phyloP scores from a whole-genome alignment of 2,888 invertebrate species.

The Caenorhabditis sp. region DNA sequence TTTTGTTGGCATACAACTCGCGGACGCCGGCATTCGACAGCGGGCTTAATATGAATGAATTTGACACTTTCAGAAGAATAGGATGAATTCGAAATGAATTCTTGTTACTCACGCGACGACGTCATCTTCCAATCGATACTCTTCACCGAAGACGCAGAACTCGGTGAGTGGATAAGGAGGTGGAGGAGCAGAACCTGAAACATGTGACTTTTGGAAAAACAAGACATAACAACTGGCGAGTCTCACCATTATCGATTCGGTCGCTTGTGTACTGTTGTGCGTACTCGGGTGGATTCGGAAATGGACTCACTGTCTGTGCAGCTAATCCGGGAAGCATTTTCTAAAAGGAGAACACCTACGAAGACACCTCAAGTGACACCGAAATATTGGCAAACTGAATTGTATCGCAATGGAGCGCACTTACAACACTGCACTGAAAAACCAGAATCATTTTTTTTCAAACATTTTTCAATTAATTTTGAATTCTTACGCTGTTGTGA shows the following conservation, averaged over 20 bases:
- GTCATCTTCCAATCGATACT: slow-evolving; percentile 72
- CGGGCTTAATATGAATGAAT: slow-evolving; percentile 57
- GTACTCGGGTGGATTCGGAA: slow-evolving; percentile 77
- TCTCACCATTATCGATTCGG: slow-evolving; percentile 52
- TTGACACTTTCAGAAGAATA: no score
- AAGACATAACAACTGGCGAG: no score
- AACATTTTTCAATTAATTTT: not conserved
- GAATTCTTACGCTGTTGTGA: no score
- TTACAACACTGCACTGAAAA: slow-evolving; percentile 6
- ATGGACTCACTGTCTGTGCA: slow-evolving; percentile 70
- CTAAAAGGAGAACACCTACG: not conserved
- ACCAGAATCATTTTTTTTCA: not conserved
- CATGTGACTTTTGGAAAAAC: no score
- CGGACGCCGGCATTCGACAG: slow-evolving; percentile 68
- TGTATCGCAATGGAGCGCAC: slow-evolving; percentile 21
- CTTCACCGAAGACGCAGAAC: slow-evolving; percentile 76
- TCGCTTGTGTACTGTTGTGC: slow-evolving; percentile 71
- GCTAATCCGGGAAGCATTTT: slow-evolving; percentile 52
- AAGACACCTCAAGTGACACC: slow-evolving; percentile 1
- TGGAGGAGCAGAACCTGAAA: slow-evolving; percentile 54
- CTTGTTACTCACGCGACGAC: slow-evolving; percentile 68
- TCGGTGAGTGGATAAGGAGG: slow-evolving; percentile 76
- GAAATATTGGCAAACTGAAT: slow-evolving; percentile 19
- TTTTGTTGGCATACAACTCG: slow-evolving; percentile 69
- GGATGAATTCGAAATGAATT: no score